Conservation (phyloP, 2,888 invertebrate species). For the Adelognathus sp. region DNA sequence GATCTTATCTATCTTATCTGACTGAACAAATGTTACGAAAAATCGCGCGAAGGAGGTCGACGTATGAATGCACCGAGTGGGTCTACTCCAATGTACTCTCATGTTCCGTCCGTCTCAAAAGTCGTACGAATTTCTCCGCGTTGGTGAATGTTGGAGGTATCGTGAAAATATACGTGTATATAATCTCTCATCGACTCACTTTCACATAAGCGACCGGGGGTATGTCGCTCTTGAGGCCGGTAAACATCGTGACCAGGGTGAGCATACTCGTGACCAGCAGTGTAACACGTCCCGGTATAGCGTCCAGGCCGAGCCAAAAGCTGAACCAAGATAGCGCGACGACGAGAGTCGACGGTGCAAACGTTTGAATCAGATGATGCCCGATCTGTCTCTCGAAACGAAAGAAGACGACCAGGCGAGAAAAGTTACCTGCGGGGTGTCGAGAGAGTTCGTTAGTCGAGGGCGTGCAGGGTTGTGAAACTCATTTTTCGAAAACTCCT, state of each 20-base stretch:
- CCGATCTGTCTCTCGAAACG: conserved; percentile 92
- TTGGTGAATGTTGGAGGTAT: conserved; percentile 8
- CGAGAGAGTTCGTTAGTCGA: not conserved
- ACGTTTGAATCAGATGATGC: conserved; percentile 92
- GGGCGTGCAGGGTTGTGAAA: no score
- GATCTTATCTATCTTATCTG: conserved; percentile 53
- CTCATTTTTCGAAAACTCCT: no score
- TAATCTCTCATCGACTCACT: conserved; percentile 81
- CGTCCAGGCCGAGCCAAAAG: conserved; percentile 93
- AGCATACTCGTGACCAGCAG: conserved; percentile 92
- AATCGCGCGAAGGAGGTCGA: conserved; percentile 23
- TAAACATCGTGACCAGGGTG: conserved; percentile 93
- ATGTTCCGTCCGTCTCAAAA: not conserved
- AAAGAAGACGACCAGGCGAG: conserved; percentile 89
- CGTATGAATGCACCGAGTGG: not conserved
- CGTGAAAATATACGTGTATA: not conserved
- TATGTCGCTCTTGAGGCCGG: conserved; percentile 90
- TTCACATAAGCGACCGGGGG: conserved; percentile 94
- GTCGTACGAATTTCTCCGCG: conserved; percentile 2
- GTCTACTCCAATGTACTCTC: not conserved
- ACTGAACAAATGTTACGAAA: conserved; percentile 44
- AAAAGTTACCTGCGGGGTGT: conserved; percentile 86
- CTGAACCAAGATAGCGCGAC: conserved; percentile 94
- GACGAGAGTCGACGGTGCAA: conserved; percentile 91
- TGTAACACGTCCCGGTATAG: conserved; percentile 91